phyloP scores from a whole-genome alignment of 2,113 vertebrate genomes.

The Tylochromis polylepis region DNA sequence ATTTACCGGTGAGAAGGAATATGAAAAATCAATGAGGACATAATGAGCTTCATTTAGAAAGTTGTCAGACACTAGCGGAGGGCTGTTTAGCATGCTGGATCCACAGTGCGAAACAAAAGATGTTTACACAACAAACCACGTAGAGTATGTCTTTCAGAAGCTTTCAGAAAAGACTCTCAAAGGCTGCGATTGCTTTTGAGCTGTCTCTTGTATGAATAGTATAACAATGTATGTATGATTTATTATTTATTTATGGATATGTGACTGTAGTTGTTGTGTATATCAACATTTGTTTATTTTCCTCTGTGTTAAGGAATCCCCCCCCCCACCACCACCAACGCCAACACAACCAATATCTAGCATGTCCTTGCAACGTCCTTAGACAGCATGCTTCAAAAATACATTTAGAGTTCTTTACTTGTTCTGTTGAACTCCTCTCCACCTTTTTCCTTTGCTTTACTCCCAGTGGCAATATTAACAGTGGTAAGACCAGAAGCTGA shows the following conservation, averaged over 20 bases:
- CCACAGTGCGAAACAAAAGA: slow-evolving; percentile 32
- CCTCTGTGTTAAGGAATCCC: not conserved
- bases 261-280: not conserved
- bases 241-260: not conserved
- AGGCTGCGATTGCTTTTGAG: not conserved
- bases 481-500: slow-evolving; percentile 49
- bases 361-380: slow-evolving; percentile 54
- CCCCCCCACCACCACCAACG: not conserved
- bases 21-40: slow-evolving; percentile 73
- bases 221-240: not conserved
- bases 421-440: not conserved
- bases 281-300: slow-evolving; percentile 26
- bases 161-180: not conserved
- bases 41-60: slow-evolving; percentile 73
- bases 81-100: slow-evolving; percentile 50
- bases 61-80: slow-evolving; percentile 54
- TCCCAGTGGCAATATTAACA: slow-evolving; percentile 39
- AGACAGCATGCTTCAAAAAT: slow-evolving; percentile 34
- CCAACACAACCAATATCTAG: not conserved
- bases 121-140: slow-evolving; percentile 22
- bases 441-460: not conserved
- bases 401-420: slow-evolving; percentile 42
- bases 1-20: slow-evolving; percentile 66
- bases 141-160: not conserved
- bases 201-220: not conserved